Base-by-base conservation (phyloP, 2,888 invertebrate genomes). In the Syritta pipiens region DNA sequence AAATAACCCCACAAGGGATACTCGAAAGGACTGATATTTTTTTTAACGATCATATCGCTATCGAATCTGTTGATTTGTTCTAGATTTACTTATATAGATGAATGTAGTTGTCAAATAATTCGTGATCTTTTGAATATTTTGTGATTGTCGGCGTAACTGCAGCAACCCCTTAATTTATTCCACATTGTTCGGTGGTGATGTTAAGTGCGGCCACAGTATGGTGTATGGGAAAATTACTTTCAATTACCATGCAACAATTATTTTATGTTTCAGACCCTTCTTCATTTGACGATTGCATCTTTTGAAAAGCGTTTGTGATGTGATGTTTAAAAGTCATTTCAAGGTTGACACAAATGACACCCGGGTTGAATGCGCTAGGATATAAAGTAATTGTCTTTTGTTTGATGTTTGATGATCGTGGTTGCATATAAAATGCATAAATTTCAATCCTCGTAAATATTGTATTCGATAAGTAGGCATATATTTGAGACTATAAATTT, bases 271-370 rank as follows among this genome's bases (percentile, higher is more conserved):
- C 24, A 49, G 19, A 60, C 62, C 69, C 69, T 62, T 37, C 26
- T n/a, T 40, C 7, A 17, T 32, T 4, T 44, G 44, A 32, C 24
- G 32, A 5, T 17, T 53, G 6, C 1, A 48, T 57, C 20, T 30
- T 63, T 63, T 72, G 71, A 62, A 63, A 55, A 53, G 49, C 22
- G 53, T 30, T 37, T 30, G n/a, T n/a, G n/a, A n/a, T n/a, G n/a
- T n/a, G n/a, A n/a, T n/a, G 44, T 40, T 75, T 48, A 67, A 48
- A 79, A 79, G 72, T 74, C 60, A 68, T 57, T 49, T 46, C 28
- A 57, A 57, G 67, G 74, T 74, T 79, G 79, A 79, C 68, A 57
- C 37, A 60, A 74, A 74, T 74, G 48, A 57, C 57, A 68, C 74
- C 79, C 48, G 74, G 74, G 74, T 79, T 68, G 46, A 42, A 12